These are phyloP conservation scores for Macroglossus sobrinus DNA, from an alignment of 2,113 vertebrate species.

Conservation along the genomic window DNA sequence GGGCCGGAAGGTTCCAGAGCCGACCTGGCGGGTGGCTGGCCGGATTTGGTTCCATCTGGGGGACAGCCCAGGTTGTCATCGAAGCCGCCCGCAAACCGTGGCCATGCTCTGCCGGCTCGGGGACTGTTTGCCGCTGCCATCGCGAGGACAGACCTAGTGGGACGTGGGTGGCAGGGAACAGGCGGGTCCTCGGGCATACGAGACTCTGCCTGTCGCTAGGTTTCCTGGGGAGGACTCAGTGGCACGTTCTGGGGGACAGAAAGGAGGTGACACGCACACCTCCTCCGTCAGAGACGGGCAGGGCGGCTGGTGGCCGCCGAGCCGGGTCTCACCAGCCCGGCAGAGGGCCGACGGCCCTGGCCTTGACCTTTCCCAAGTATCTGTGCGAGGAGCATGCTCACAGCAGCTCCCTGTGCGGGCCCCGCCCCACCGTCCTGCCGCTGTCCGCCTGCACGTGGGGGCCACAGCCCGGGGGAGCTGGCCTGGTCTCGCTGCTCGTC, in stretches of 20 bases:
- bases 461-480: too few species aligned
- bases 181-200: fast-evolving
- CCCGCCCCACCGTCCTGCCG: too few species aligned
- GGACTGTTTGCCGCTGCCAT: background rate
- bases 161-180: background rate
- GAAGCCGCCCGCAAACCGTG: background rate
- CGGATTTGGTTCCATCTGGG: background rate
- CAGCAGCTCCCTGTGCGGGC: fast-evolving
- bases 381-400: fast-evolving
- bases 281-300: background rate
- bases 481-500: too few species aligned
- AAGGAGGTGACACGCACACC: fast-evolving
- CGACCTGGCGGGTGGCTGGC: fast-evolving
- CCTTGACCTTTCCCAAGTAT: background rate
- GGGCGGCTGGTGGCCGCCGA: fast-evolving
- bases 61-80: background rate
- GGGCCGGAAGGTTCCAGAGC: too few species aligned
- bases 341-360: fast-evolving
- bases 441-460: too few species aligned
- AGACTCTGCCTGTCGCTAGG: fast-evolving
- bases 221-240: background rate
- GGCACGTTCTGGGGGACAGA: background rate
- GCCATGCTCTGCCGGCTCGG: fast-evolving
- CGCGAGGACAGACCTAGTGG: background rate
- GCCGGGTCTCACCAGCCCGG: background rate